Evolutionary conservation across 2,113 vertebrate species (phyloP).

Genomic region (Chamaea fasciata): DNA sequence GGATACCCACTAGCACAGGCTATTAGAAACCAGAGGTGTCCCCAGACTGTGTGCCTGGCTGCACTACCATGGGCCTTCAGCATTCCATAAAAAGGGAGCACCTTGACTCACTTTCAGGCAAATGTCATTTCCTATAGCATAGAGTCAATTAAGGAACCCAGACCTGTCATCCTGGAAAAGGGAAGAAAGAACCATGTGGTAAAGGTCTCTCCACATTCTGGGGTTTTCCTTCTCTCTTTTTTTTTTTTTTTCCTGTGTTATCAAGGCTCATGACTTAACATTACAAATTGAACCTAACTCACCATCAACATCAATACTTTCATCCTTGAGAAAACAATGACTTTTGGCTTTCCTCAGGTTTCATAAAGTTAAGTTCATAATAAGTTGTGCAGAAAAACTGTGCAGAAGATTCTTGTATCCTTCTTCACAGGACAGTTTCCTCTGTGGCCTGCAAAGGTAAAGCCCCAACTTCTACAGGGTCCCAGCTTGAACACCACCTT

Average conservation of each 20-base stretch:
- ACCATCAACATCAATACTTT: neutral
- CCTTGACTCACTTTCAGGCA: neutral
- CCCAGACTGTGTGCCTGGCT: neutral
- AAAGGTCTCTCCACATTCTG: neutral
- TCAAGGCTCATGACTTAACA: neutral
- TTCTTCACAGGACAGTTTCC: neutral
- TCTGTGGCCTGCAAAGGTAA: neutral
- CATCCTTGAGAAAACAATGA: neutral
- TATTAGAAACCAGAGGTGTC: neutral
- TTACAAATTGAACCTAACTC: neutral
- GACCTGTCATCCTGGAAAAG: neutral
- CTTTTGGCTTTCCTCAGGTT: neutral
- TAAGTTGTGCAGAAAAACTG: neutral
- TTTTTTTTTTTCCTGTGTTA: neutral
- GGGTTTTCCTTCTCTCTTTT: neutral
- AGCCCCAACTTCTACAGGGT: neutral
- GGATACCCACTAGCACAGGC: neutral
- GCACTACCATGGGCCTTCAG: rapidly evolving
- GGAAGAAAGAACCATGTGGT: neutral
- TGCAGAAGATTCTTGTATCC: neutral
- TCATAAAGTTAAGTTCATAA: neutral
- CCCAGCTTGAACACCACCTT: neutral
- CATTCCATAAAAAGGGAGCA: neutral
- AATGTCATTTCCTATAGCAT: neutral
- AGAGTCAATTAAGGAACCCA: neutral